These are phyloP conservation scores for Campoletis sonorensis DNA, from an alignment of 1,140 invertebrate species.

Conservation along the genomic window DNA sequence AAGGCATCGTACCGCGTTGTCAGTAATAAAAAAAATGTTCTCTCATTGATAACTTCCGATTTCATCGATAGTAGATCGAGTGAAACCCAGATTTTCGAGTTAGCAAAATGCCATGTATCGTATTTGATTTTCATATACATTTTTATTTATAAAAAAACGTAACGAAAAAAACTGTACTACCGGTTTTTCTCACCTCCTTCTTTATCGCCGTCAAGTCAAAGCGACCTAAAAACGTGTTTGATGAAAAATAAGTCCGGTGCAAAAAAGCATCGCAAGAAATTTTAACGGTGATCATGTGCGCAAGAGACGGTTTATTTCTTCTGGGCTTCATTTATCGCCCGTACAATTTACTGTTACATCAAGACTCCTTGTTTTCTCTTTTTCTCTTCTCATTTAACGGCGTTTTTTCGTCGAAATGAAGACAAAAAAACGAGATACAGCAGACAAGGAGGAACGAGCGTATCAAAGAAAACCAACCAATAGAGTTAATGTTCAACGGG, in stretches of 20 bases:
- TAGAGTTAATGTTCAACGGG: background rate
- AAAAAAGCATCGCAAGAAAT: slow-evolving; percentile 15
- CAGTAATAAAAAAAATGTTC: too few relatives aligned
- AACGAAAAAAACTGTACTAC: background rate
- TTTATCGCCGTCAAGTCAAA: background rate
- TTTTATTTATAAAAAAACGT: too few relatives aligned
- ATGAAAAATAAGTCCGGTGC: slow-evolving; percentile 8
- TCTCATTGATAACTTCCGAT: too few relatives aligned
- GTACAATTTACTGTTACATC: slow-evolving; percentile 14
- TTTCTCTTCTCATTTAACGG: slow-evolving; percentile 1
- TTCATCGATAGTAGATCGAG: too few relatives aligned
- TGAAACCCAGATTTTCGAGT: background rate
- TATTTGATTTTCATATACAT: background rate
- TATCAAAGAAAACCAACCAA: background rate
- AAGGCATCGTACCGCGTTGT: too few relatives aligned
- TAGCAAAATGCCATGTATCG: background rate
- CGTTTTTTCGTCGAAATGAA: background rate
- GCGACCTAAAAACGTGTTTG: slow-evolving; percentile 9
- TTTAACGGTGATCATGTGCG: slow-evolving; percentile 13
- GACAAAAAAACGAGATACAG: background rate
- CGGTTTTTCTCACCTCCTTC: background rate
- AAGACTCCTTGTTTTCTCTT: background rate
- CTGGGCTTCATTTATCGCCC: slow-evolving; percentile 3
- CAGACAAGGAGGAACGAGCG: background rate
- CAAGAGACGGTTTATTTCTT: slow-evolving; percentile 4